These are phyloP conservation scores for Chaetogeoica ovagalla DNA, from an alignment of 2,888 invertebrate species.

Conservation along the genomic window DNA sequence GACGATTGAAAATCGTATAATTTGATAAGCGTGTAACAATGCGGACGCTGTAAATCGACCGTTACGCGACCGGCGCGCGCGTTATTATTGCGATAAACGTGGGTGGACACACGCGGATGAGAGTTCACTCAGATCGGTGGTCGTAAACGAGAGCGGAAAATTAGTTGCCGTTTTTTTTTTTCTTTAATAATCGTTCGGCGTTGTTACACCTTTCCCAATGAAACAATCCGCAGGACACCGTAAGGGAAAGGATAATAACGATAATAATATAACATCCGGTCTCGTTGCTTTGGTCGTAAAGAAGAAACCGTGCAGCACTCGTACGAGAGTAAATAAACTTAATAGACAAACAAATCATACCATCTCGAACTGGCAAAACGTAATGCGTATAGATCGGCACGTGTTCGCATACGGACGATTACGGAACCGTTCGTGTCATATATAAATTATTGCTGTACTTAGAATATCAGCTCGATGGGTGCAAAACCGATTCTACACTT, in stretches of 20 bases:
- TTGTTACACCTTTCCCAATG: slow-evolving; percentile 9
- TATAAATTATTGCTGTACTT: no score
- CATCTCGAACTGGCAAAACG: background rate
- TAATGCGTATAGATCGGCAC: background rate
- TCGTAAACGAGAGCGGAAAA: slow-evolving; percentile 27
- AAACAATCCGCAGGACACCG: background rate
- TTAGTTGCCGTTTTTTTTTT: slow-evolving; percentile 2
- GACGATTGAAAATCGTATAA: no score
- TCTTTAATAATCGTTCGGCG: background rate
- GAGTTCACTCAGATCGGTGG: slow-evolving; percentile 7
- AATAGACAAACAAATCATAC: background rate
- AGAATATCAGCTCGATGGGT: no score
- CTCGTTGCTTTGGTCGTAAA: background rate
- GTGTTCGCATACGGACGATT: no score
- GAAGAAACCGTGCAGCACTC: background rate
- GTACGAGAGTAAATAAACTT: background rate
- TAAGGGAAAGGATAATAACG: background rate
- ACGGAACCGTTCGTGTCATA: no score
- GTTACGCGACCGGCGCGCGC: no score
- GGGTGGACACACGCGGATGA: background rate
- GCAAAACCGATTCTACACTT: no score
- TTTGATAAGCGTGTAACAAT: no score
- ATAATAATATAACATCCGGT: slow-evolving; percentile 23
- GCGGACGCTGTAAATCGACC: no score
- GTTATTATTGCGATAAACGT: background rate